A percentile compares a stretch with the other conserved stretches of the same genome.
Evolutionary conservation across 1,140 invertebrate genomes (phyloP).

Genomic region (Aphelenchoides besseyi): DNA sequence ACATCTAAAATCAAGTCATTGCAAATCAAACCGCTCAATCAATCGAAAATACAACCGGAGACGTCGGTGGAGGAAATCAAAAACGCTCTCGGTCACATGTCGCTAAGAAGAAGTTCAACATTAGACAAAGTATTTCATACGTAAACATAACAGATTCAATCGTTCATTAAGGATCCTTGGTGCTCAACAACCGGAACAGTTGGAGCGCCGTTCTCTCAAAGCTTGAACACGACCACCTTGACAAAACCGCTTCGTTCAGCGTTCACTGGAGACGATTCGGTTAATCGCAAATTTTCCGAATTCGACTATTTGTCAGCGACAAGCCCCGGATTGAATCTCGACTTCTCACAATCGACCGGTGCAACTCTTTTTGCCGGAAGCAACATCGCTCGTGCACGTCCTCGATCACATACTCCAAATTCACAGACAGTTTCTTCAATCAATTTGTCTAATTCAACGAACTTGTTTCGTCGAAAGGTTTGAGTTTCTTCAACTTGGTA

Average conservation of each 20-base stretch:
- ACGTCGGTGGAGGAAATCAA: slow-evolving; percentile 59
- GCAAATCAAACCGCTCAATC: slow-evolving; percentile 56
- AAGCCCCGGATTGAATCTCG: slow-evolving; percentile 23
- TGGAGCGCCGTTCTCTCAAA: slow-evolving; percentile 51
- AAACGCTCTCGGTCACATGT: slow-evolving; percentile 55
- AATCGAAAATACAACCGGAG: slow-evolving; percentile 45
- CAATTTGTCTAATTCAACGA: slow-evolving; percentile 8
- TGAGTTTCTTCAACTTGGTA: neutral
- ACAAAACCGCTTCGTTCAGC: slow-evolving; percentile 42
- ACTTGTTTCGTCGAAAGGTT: neutral
- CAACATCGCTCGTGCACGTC: slow-evolving; percentile 51
- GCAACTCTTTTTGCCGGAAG: slow-evolving; percentile 17
- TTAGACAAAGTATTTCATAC: slow-evolving; percentile 51
- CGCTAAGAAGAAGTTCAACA: slow-evolving; percentile 48
- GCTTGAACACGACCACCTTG: slow-evolving; percentile 32
- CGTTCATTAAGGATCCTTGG: slow-evolving; percentile 58
- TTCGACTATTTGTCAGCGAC: slow-evolving; percentile 26
- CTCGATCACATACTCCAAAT: slow-evolving; percentile 49
- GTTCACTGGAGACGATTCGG: slow-evolving; percentile 51
- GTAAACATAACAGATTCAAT: slow-evolving; percentile 11
- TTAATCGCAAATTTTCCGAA: slow-evolving; percentile 39
- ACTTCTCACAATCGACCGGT: slow-evolving; percentile 42
- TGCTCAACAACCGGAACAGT: slow-evolving; percentile 14
- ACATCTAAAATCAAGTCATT: slow-evolving; percentile 55
- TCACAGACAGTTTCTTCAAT: slow-evolving; percentile 11